Percentiles rank a stretch among this genome's conserved stretches.
phyloP scores from a whole-genome alignment of 2,113 vertebrate genomes.

The Noturus placidus region DNA sequence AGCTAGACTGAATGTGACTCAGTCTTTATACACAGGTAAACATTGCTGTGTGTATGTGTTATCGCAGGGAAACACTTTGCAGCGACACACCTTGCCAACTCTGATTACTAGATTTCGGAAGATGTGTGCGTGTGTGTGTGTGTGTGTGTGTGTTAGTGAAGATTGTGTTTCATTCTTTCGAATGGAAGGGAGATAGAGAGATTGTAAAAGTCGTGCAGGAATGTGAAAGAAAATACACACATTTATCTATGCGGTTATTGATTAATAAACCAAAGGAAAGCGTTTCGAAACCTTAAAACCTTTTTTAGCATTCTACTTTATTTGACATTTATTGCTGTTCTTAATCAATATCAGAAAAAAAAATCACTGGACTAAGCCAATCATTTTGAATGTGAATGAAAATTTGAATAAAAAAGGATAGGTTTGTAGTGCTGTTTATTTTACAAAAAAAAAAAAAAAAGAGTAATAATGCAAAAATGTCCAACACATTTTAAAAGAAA shows the following conservation, averaged over 20 bases:
- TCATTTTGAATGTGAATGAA: background rate
- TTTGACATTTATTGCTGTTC: background rate
- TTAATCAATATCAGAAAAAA: background rate
- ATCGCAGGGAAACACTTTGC: slow-evolving; percentile 48
- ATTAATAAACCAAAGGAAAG: slow-evolving; percentile 9
- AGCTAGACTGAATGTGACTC: slow-evolving; percentile 41
- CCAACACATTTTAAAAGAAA: background rate
- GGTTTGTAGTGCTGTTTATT: background rate
- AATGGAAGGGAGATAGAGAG: slow-evolving; percentile 37
- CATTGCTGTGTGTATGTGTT: slow-evolving; percentile 39
- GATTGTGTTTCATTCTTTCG: slow-evolving; percentile 35
- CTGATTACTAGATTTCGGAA: slow-evolving; percentile 42
- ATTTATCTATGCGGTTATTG: slow-evolving; percentile 29
- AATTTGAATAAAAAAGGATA: background rate
- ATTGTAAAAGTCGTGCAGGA: slow-evolving; percentile 28
- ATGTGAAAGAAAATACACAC: slow-evolving; percentile 10
- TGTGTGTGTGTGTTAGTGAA: slow-evolving; percentile 27
- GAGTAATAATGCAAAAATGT: background rate
- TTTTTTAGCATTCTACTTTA: too few species aligned
- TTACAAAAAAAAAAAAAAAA: background rate
- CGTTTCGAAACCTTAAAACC: background rate
- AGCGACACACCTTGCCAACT: slow-evolving; percentile 44
- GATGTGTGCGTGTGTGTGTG: background rate
- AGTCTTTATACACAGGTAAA: slow-evolving; percentile 56
- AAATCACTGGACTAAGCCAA: slow-evolving; percentile 9